phyloP scores from a whole-genome alignment of 37 sponge, comb jelly and placozoan genomes.

The Cladorhizidae sp. region DNA sequence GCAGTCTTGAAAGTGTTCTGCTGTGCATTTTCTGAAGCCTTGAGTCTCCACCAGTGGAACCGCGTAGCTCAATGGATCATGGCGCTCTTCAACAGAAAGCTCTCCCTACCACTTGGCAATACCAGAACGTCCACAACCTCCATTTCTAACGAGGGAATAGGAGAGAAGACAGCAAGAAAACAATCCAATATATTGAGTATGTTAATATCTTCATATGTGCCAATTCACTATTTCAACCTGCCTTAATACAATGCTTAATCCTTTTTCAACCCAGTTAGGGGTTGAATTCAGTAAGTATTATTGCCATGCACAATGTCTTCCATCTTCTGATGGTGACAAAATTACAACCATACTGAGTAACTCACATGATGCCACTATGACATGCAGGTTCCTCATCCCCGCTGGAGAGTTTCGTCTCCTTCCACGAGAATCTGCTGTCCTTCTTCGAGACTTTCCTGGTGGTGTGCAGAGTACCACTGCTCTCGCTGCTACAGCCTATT shows the following conservation, averaged over 20 bases:
- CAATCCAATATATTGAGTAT: neutral
- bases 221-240: too few relatives aligned
- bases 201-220: neutral
- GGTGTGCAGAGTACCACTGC: slow-evolving; percentile 31
- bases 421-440: slow-evolving; percentile 16
- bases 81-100: slow-evolving; percentile 17
- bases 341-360: too few relatives aligned
- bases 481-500: slow-evolving; percentile 37
- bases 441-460: slow-evolving; percentile 40
- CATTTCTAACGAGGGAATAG: neutral
- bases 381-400: slow-evolving; percentile 7
- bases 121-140: slow-evolving; percentile 17
- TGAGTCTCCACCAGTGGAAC: slow-evolving; percentile 33
- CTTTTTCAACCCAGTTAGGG: too few relatives aligned
- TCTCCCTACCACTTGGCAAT: neutral
- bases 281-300: neutral
- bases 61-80: slow-evolving; percentile 30
- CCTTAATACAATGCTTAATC: too few relatives aligned
- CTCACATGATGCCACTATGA: too few relatives aligned
- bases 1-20: slow-evolving; percentile 46
- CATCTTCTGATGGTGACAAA: neutral
- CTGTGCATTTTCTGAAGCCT: slow-evolving; percentile 26
- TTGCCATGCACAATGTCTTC: neutral
- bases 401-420: slow-evolving; percentile 15
- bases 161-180: neutral